Percentiles rank a stretch among this genome's conserved stretches.
phyloP scores from a whole-genome alignment of 2,888 invertebrate genomes.

The Nomada hirtipes region DNA sequence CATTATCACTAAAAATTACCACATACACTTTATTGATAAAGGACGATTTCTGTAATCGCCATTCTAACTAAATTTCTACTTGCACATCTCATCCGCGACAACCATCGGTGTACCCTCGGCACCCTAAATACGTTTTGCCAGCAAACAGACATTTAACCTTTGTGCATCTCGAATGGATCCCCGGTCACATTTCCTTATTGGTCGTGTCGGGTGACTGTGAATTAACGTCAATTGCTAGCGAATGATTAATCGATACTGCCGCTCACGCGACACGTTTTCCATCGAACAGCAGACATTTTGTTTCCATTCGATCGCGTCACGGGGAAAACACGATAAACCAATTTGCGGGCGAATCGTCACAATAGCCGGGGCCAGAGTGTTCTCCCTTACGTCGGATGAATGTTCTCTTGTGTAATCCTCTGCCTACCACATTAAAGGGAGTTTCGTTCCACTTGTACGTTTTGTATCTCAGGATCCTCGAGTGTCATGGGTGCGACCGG shows the following conservation, averaged over 20 bases:
- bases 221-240: constrained; percentile 18
- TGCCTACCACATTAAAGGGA: constrained; percentile 14
- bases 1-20: too few species aligned
- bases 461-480: constrained; percentile 30
- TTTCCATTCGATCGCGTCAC: constrained; percentile 32
- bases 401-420: constrained; percentile 42
- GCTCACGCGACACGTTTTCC: constrained; percentile 11
- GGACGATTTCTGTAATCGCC: background rate
- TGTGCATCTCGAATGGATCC: background rate
- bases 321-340: constrained; percentile 52
- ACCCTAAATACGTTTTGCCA: background rate
- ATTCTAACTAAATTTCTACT: background rate
- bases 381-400: constrained; percentile 40
- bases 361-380: constrained; percentile 23
- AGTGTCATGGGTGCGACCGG: constrained; percentile 7
- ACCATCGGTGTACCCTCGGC: background rate
- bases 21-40: too few species aligned
- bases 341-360: constrained; percentile 47
- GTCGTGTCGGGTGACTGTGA: background rate
- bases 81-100: background rate
- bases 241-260: constrained; percentile 33
- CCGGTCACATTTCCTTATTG: constrained; percentile 15
- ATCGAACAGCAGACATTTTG: constrained; percentile 23
- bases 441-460: constrained; percentile 42
- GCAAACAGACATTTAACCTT: background rate